These are phyloP conservation scores for Lysandra bellargus DNA, from an alignment of 2,888 invertebrate genomes.

Conservation along the genomic window DNA sequence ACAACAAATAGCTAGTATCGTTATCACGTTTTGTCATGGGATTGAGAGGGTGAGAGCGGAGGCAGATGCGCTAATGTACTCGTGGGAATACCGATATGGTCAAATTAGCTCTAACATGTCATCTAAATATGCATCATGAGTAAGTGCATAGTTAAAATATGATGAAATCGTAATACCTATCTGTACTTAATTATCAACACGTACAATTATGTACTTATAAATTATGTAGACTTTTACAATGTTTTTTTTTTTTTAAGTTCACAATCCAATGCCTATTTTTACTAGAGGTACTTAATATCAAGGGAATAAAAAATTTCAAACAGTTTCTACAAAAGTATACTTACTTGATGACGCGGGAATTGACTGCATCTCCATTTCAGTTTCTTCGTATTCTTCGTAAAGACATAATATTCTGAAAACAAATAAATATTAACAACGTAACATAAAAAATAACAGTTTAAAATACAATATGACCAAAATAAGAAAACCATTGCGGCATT, in stretches of 20 bases:
- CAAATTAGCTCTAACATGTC: conserved; percentile 57
- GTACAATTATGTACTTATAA: too few relatives aligned
- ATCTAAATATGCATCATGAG: conserved; percentile 46
- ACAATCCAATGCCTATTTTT: too few relatives aligned
- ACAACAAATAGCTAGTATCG: conserved; percentile 42
- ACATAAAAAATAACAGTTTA: not conserved
- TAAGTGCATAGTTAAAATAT: conserved; percentile 19
- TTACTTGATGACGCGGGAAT: conserved; percentile 61
- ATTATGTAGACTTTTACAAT: too few relatives aligned
- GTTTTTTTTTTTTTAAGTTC: too few relatives aligned
- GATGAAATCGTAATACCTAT: not conserved
- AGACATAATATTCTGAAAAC: not conserved
- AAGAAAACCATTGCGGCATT: conserved; percentile 9
- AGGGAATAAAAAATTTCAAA: not conserved
- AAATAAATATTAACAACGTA: not conserved
- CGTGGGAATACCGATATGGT: conserved; percentile 61
- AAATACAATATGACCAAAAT: not conserved
- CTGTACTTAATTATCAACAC: too few relatives aligned
- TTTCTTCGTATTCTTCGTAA: conserved; percentile 43
- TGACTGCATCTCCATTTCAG: conserved; percentile 60
- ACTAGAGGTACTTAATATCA: not conserved
- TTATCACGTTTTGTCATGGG: conserved; percentile 43
- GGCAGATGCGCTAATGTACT: conserved; percentile 62
- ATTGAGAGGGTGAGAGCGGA: conserved; percentile 49
- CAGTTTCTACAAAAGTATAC: conserved; percentile 39